Conservation (phyloP, 2,888 invertebrate genomes). For the Hyposoter didymator region DNA sequence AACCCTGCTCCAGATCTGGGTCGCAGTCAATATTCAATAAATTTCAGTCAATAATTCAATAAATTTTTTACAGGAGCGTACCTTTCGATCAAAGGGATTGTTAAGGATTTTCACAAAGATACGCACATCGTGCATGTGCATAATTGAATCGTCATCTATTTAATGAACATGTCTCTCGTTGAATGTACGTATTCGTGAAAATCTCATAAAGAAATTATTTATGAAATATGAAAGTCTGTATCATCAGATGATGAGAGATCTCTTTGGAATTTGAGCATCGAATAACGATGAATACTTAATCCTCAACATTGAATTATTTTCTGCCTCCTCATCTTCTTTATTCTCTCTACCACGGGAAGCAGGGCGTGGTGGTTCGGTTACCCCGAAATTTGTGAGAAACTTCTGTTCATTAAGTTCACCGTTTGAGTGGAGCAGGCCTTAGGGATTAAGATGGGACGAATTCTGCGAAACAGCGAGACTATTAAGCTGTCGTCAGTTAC, state of each 20-base stretch:
- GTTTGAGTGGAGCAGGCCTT: slow-evolving; percentile 28
- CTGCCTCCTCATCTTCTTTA: slow-evolving; percentile 9
- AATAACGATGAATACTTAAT: slow-evolving; percentile 63
- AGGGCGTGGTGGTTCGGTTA: neutral
- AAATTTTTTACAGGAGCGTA: neutral
- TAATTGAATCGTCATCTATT: too few species aligned
- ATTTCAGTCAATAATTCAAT: neutral
- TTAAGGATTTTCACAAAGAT: neutral
- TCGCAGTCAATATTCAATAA: neutral
- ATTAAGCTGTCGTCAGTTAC: slow-evolving; percentile 43
- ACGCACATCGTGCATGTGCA: too few species aligned
- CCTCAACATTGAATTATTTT: slow-evolving; percentile 39
- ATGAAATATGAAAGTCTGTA: slow-evolving; percentile 18
- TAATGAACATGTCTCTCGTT: neutral
- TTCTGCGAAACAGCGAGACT: slow-evolving; percentile 20
- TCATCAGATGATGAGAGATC: slow-evolving; percentile 6
- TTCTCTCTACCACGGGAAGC: neutral
- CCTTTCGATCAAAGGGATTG: neutral
- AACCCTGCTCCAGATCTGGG: neutral
- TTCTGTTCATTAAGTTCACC: slow-evolving; percentile 68
- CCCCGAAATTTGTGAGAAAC: slow-evolving; percentile 53
- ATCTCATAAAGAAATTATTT: neutral
- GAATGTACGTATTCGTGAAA: neutral
- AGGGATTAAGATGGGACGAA: slow-evolving; percentile 29
- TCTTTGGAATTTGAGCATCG: slow-evolving; percentile 38